These are phyloP conservation scores for Neoitamus cyanurus DNA, from an alignment of 2,888 invertebrate genomes.

Conservation along the genomic window DNA sequence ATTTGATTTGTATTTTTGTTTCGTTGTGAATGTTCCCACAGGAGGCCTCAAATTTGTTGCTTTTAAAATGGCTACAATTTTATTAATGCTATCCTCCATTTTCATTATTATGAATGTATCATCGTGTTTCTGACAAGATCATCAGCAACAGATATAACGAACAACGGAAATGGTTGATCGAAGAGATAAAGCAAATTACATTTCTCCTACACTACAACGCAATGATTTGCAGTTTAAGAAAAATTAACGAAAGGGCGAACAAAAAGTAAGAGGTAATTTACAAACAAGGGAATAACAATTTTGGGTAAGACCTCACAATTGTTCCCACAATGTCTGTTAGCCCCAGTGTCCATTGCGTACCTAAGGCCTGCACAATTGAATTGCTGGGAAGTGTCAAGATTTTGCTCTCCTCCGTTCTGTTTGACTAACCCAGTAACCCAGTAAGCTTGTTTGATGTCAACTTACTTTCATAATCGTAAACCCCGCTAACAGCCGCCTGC, in stretches of 20 bases:
- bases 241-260: not conserved
- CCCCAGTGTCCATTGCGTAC: not conserved
- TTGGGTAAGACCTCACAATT: not conserved
- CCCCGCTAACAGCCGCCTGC: not conserved
- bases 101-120: not conserved
- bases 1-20: no score
- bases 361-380: not conserved
- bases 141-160: not conserved
- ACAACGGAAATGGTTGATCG: not conserved
- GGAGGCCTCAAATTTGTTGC: no score
- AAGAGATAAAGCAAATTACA: not conserved
- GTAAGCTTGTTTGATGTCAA: not conserved
- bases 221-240: not conserved
- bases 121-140: not conserved
- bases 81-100: no score
- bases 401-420: not conserved
- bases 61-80: no score
- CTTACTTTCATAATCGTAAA: constrained; percentile 1
- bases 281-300: not conserved
- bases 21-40: no score
- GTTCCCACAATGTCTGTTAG: not conserved
- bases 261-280: not conserved
- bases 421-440: not conserved
- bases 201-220: not conserved
- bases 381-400: not conserved